Percentiles rank a stretch among this genome's conserved stretches.
These are phyloP conservation scores for Helogale parvula DNA, from an alignment of 2,113 vertebrate species.

Conservation along the genomic window DNA sequence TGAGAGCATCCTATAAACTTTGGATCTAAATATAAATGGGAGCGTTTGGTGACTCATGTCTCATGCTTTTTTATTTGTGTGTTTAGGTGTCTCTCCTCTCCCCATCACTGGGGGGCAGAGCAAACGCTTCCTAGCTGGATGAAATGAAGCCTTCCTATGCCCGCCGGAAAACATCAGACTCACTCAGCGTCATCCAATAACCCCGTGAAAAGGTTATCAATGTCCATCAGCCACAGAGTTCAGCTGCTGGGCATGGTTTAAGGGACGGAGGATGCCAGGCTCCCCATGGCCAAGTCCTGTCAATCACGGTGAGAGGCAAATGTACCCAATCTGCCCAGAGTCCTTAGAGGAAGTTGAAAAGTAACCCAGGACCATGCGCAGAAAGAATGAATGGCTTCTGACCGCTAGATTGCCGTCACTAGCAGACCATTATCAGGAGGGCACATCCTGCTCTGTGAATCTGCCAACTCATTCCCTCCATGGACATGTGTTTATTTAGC, in stretches of 20 bases:
- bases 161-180: conserved; percentile 73
- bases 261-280: conserved; percentile 82
- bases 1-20: no score
- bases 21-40: neutral
- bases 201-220: conserved; percentile 79
- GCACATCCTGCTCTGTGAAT: conserved; percentile 61
- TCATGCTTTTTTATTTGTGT: neutral
- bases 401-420: conserved; percentile 79
- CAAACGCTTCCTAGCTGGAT: conserved; percentile 37
- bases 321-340: conserved; percentile 82
- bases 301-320: conserved; percentile 66
- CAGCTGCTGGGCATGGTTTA: conserved; percentile 79
- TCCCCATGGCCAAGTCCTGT: conserved; percentile 81
- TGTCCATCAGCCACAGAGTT: conserved; percentile 83
- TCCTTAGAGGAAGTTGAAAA: conserved; percentile 81
- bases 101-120: neutral
- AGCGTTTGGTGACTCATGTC: neutral
- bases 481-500: neutral
- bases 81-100: neutral
- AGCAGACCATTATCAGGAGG: conserved; percentile 76
- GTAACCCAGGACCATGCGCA: conserved; percentile 82
- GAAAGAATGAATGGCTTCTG: conserved; percentile 82
- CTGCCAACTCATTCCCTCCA: neutral
- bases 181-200: conserved; percentile 80
- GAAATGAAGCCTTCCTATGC: conserved; percentile 68